Conservation (phyloP, 2,888 invertebrate species). For the Caenorhabditis sp. region DNA sequence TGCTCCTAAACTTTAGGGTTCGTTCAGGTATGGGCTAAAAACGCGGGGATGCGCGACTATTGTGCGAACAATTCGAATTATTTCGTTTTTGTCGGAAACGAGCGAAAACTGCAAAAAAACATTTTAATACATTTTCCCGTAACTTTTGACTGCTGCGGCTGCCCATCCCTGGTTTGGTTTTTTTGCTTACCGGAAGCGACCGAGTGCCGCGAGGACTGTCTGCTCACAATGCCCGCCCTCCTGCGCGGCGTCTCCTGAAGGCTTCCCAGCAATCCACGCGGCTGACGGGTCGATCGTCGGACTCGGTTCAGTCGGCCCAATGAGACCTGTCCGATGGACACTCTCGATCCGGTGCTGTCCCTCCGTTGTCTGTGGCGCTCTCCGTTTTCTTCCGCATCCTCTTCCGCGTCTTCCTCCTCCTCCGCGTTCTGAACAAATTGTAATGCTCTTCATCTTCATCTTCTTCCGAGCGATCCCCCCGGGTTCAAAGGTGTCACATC, state of each 20-base stretch:
- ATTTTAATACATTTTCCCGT: too few species aligned
- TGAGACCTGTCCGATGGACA: conserved; percentile 62
- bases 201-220: conserved; percentile 41
- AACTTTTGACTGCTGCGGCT: too few species aligned
- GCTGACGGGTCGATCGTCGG: conserved; percentile 57
- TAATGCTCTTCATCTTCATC: too few species aligned
- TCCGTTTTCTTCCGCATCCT: conserved; percentile 21
- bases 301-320: conserved; percentile 53
- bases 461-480: too few species aligned
- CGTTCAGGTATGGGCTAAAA: too few species aligned
- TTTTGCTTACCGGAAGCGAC: conserved; percentile 25
- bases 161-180: not conserved
- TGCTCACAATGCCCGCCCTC: conserved; percentile 46
- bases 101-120: too few species aligned
- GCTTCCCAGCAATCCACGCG: conserved; percentile 46
- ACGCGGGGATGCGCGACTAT: too few species aligned
- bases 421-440: conserved; percentile 33
- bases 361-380: conserved; percentile 47
- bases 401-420: conserved; percentile 31
- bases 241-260: conserved; percentile 29
- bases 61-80: too few species aligned
- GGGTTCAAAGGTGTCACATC: conserved; percentile 44
- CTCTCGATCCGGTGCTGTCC: conserved; percentile 49
- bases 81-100: too few species aligned
- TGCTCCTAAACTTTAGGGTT: not conserved